Evolutionary conservation across 2,797 vertebrate genomes (phyloP), one percentile per base, ranked within the genome.

Genomic region (Zonotrichia albicollis): DNA sequence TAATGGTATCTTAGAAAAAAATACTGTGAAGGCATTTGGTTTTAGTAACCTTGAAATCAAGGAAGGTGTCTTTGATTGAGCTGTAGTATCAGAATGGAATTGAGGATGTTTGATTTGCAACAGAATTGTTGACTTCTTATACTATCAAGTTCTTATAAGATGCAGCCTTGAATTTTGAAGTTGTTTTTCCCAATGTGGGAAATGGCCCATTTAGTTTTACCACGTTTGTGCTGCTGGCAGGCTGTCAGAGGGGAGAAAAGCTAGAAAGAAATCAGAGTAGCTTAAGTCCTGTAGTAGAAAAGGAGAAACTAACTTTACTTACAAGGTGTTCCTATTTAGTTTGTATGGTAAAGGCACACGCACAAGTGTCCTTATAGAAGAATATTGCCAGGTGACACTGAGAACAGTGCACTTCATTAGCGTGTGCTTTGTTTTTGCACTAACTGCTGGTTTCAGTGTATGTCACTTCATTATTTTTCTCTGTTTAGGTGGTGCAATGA

Each of bases 401-500:
- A 66, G 51, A 48, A 27, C 23, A 19, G 40, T 29, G 51, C 40
- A 20, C 54, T 93, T 75, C 14, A 32, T 50, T 45, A 22, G 58
- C 0, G 1, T 74, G 64, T 87, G 75, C 51, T 87, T 95, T 93
- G 60, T 48, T 71, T 62, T 62, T 57, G 87, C 60, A 27, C 46
- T 93, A 73, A 82, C n/a, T 34, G 53, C 50, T 87, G 90, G 74
- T 90, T 97, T 96, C 94, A 87, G 95, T 89, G 70, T 97, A 91
- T 97, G 81, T 96, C 85, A 95, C 79, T 87, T 78, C 7, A 45
- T 55, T 87, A 32, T 92, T 91, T 89, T 85, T 94, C 96, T 96
- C 89, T 97, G 81, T 97, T 97, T 97, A 99, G 99, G 98, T 97
- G 98, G 98, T 97, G 98, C 98, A 96, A 98, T 99, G 98, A 97